phyloP scores from a whole-genome alignment of 2,113 vertebrate genomes.

The Struthidea cinerea region DNA sequence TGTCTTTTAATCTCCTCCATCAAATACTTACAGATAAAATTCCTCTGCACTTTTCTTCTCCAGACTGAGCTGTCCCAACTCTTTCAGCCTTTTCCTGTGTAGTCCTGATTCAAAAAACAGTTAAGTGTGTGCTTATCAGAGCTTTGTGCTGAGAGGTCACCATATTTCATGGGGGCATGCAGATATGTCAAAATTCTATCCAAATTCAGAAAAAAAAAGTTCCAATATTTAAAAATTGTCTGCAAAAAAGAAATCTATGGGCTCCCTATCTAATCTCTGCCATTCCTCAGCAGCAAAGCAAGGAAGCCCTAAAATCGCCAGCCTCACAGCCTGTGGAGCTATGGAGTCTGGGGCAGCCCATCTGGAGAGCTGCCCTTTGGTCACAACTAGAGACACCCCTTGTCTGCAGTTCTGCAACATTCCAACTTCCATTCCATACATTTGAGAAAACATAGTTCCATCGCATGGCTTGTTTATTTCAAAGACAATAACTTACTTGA shows the following conservation, averaged over 20 bases:
- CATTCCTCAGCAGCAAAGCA: neutral
- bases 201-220: neutral
- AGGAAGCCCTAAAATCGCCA: neutral
- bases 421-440: neutral
- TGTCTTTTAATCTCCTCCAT: neutral
- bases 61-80: neutral
- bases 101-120: neutral
- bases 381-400: neutral
- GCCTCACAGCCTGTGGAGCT: neutral
- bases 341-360: neutral
- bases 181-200: neutral
- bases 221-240: neutral
- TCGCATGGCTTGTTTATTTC: neutral
- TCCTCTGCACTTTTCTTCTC: neutral
- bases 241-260: neutral
- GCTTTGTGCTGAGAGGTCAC: neutral
- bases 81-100: neutral
- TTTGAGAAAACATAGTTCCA: neutral
- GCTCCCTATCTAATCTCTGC: neutral
- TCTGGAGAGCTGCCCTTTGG: neutral
- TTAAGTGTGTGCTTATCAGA: neutral
- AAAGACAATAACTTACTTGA: slow-evolving; percentile 35
- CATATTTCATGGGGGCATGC: neutral
- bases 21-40: neutral
- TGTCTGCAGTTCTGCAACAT: neutral